Base-by-base conservation (phyloP, 2,888 invertebrate genomes). In the Physocephala rufipes region DNA sequence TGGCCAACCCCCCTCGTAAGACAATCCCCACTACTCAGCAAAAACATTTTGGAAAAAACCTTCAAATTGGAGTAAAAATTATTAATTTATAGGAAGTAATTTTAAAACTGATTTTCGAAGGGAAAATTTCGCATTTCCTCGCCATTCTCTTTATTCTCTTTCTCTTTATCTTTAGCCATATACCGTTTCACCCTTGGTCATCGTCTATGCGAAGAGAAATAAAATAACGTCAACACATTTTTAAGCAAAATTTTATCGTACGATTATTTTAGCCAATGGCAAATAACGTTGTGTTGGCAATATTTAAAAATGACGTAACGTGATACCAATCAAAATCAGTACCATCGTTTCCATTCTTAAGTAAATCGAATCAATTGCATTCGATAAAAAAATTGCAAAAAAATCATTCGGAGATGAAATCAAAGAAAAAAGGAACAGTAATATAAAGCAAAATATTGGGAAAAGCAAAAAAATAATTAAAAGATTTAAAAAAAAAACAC, bases 211-310 rank as follows among this genome's bases (percentile, higher is more conserved):
- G n/a, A n/a, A n/a, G n/a, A n/a, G n/a, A n/a, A n/a, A 24, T 24
- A 24, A 16, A 15, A 19, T 28, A 58, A 58, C 36, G 36, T 21
- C 59, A 26, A 15, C 30, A 15, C 19, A 70, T 76, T 75, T 78
- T 76, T 76, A 78, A 78, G 79, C 24, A 80, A 79, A 78, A 82
- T 78, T 80, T 73, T 79, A 82, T 85, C 85, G 85, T 85, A 85
- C 79, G 85, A 85, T 84, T 76, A 81, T 82, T 84, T 81, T 76
- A 74, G 78, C 85, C 85, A 85, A 85, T 85, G 82, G 82, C 79
- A 78, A 36, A 78, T 65, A 77, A 78, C 78, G 80, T 78, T 80
- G 28, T 28, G 58, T 24, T 4, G 13, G 9, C 55, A 55, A 55
- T 21, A 76, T 77, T 78, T 67, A 73, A 74, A 77, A 79, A 76